phyloP scores from a whole-genome alignment of 2,888 invertebrate genomes.

The Limnephilus rhombicus region DNA sequence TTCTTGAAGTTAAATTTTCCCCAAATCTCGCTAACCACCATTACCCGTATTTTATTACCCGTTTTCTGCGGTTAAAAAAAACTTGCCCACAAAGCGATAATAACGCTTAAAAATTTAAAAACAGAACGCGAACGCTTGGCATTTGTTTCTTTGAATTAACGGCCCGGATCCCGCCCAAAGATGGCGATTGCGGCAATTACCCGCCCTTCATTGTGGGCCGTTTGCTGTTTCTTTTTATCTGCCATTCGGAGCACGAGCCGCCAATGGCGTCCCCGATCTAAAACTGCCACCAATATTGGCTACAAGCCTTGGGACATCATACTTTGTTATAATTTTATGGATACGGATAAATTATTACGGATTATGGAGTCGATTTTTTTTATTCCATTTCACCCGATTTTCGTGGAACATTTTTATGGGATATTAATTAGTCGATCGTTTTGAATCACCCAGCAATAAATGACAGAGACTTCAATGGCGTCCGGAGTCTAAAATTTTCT shows the following conservation, averaged over 20 bases:
- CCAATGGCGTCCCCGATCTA: neutral
- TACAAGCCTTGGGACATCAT: neutral
- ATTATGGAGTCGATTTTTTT: neutral
- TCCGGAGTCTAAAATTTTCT: no score
- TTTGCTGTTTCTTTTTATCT: conserved; percentile 42
- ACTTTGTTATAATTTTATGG: neutral
- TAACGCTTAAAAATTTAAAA: conserved; percentile 45
- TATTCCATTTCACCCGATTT: no score
- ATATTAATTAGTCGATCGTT: no score
- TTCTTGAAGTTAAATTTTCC: neutral
- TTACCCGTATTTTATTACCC: conserved; percentile 22
- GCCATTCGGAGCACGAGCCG: conserved; percentile 4
- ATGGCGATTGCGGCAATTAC: conserved; percentile 51
- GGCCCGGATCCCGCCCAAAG: conserved; percentile 51
- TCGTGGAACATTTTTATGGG: no score
- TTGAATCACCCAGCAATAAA: no score
- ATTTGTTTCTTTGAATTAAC: conserved; percentile 53
- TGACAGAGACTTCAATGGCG: no score
- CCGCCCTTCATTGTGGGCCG: conserved; percentile 44
- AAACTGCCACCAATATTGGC: neutral
- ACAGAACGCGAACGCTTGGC: conserved; percentile 39
- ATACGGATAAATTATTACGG: neutral
- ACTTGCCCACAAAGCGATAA: conserved; percentile 39
- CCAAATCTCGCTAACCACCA: neutral
- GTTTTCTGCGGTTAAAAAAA: neutral